phyloP scores from a whole-genome alignment of 2,888 invertebrate genomes.

The Plusia festucae region DNA sequence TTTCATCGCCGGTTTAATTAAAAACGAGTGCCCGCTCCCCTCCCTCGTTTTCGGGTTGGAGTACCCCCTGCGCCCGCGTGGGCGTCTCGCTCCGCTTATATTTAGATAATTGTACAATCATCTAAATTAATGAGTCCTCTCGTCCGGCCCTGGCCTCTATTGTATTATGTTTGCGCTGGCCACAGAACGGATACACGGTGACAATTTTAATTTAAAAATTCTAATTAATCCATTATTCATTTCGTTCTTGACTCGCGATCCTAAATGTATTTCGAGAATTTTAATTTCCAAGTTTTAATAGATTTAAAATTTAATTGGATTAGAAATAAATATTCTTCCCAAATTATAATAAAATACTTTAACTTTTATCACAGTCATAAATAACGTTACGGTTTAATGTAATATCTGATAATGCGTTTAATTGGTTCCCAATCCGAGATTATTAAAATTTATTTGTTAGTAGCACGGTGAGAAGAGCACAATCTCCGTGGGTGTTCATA shows the following conservation, averaged over 20 bases:
- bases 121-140: slow-evolving; percentile 89
- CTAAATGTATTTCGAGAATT: slow-evolving; percentile 60
- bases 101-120: slow-evolving; percentile 90
- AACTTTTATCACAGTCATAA: slow-evolving; percentile 46
- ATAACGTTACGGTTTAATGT: slow-evolving; percentile 34
- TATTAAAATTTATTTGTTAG: slow-evolving; percentile 45
- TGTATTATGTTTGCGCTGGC: slow-evolving; percentile 83
- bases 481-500: slow-evolving; percentile 79
- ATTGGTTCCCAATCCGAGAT: slow-evolving; percentile 31
- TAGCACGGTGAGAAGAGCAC: slow-evolving; percentile 63
- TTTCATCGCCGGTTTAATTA: slow-evolving; percentile 89
- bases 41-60: slow-evolving; percentile 86
- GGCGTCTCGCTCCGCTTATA: slow-evolving; percentile 88
- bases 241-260: slow-evolving; percentile 60
- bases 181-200: slow-evolving; percentile 78
- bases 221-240: slow-evolving; percentile 73
- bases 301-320: slow-evolving; percentile 46
- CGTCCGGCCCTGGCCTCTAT: slow-evolving; percentile 87
- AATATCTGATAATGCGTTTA: slow-evolving; percentile 34
- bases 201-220: slow-evolving; percentile 80
- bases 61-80: slow-evolving; percentile 82
- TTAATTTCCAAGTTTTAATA: slow-evolving; percentile 56
- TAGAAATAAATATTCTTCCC: slow-evolving; percentile 23
- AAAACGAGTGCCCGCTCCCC: slow-evolving; percentile 89
- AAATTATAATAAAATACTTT: slow-evolving; percentile 36